Evolutionary conservation across 2,797 vertebrate species (phyloP).

Genomic region (Valencia hispanica): DNA sequence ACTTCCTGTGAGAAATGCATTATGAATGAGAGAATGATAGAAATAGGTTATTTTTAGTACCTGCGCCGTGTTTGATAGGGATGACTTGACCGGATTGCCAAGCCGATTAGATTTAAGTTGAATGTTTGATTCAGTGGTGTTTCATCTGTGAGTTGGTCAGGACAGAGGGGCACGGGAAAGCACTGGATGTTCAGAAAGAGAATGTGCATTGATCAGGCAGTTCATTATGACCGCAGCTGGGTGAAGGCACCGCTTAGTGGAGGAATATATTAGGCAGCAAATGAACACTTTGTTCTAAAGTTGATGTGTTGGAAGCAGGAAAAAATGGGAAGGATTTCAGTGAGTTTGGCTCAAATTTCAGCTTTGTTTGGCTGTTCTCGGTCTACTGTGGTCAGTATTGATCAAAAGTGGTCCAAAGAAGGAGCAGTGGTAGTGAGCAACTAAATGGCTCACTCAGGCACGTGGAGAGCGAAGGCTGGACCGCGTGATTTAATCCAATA

Average conservation of each 20-base stretch:
- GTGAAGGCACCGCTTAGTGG: neutral
- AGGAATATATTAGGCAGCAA: neutral
- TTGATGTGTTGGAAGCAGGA: neutral
- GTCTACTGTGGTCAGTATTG: neutral
- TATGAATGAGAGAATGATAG: slow-evolving; percentile 46
- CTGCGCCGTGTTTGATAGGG: neutral
- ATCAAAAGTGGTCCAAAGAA: neutral
- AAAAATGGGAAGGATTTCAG: no score
- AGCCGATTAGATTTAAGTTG: slow-evolving; percentile 10
- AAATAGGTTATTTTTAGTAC: slow-evolving; percentile 40
- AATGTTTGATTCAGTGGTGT: neutral
- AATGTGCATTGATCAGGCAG: neutral
- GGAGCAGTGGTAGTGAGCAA: no score
- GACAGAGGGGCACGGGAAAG: neutral
- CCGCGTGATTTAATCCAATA: no score
- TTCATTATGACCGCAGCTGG: neutral
- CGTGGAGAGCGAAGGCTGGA: neutral
- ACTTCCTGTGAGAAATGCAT: slow-evolving; percentile 44
- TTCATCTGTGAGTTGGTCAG: slow-evolving; percentile 4
- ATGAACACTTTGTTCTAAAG: neutral
- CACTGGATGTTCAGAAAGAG: neutral
- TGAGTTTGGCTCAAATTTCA: neutral
- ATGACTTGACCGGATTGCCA: slow-evolving; percentile 16
- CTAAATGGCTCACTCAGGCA: no score
- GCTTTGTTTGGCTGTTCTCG: neutral